Conservation (phyloP, 2,888 invertebrate species). For the Himalopsyche anomala region DNA sequence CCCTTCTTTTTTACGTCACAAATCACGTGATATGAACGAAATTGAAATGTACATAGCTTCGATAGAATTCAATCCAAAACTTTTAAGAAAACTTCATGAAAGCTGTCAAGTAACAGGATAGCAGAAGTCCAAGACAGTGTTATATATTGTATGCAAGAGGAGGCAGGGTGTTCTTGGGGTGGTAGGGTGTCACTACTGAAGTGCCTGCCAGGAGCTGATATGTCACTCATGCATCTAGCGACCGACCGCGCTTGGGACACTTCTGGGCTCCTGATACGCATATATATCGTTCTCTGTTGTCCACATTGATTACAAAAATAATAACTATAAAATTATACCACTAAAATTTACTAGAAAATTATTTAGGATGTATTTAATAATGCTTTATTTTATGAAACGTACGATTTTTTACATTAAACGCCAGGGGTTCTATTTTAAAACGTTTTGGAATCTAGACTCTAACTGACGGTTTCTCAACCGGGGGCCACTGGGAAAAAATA, state of each 20-base stretch:
- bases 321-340: background rate
- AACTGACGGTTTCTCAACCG: too few relatives aligned
- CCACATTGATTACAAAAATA: background rate
- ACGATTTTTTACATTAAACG: too few relatives aligned
- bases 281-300: background rate
- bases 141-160: constrained; percentile 2
- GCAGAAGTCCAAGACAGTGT: constrained; percentile 26
- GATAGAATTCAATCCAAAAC: background rate
- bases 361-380: too few relatives aligned
- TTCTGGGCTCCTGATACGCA: constrained; percentile 56
- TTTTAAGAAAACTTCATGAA: constrained; percentile 26
- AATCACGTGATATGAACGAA: background rate
- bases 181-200: constrained; percentile 46
- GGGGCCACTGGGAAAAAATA: too few relatives aligned
- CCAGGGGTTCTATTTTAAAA: too few relatives aligned
- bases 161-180: background rate
- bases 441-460: too few relatives aligned
- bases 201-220: constrained; percentile 62
- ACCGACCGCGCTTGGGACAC: constrained; percentile 60
- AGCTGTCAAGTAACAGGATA: constrained; percentile 22
- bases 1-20: background rate
- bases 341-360: too few relatives aligned
- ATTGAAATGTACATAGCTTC: background rate
- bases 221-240: constrained; percentile 64
- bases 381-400: too few relatives aligned